phyloP scores from a whole-genome alignment of 2,113 vertebrate species.

The Rhombomys opimus region DNA sequence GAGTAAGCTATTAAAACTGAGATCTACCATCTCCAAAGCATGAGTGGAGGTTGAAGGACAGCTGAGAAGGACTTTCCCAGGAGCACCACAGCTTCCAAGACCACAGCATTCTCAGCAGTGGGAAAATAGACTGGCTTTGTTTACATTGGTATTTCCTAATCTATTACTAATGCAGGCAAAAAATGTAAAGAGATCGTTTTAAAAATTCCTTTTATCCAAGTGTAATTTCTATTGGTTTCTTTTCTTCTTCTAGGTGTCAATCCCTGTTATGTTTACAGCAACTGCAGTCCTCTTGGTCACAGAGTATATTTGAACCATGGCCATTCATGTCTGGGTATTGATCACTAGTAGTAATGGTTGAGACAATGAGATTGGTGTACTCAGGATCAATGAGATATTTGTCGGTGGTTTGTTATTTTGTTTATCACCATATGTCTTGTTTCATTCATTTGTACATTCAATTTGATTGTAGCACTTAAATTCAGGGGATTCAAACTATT shows the following conservation, averaged over 20 bases:
- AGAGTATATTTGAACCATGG: neutral
- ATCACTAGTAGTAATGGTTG: neutral
- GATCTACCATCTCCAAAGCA: neutral
- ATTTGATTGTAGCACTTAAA: neutral
- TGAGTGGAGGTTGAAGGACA: neutral
- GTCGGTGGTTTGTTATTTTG: neutral
- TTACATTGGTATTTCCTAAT: neutral
- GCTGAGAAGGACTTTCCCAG: neutral
- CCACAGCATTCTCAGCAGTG: neutral
- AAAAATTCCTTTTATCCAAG: neutral
- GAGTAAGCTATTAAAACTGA: neutral
- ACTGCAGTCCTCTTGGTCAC: neutral
- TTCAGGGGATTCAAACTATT: neutral
- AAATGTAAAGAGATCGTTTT: neutral
- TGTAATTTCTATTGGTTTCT: neutral
- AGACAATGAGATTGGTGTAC: neutral
- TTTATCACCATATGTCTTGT: neutral
- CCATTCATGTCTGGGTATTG: neutral
- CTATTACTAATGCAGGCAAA: neutral
- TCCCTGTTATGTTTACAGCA: neutral
- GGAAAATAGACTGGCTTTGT: neutral
- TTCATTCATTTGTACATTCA: slow-evolving; percentile 8
- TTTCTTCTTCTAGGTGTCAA: neutral
- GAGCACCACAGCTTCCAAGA: neutral
- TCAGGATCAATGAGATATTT: neutral